These are phyloP conservation scores for Drosophila subsilvestris DNA, from an alignment of 2,888 invertebrate genomes.

Conservation along the genomic window DNA sequence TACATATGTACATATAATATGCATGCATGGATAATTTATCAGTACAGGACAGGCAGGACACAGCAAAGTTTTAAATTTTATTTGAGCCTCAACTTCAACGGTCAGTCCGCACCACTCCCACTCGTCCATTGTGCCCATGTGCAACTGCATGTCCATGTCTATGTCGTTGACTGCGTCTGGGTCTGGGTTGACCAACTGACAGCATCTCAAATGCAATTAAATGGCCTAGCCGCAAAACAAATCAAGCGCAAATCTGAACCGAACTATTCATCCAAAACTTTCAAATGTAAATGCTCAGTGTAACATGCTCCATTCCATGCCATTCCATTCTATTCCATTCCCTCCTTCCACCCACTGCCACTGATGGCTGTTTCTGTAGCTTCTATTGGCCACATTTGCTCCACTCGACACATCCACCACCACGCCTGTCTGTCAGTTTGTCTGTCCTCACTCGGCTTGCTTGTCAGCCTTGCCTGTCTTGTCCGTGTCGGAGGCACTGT, in stretches of 20 bases:
- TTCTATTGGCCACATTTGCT: not conserved
- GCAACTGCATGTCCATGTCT: conserved; percentile 6
- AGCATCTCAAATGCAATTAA: conserved; percentile 47
- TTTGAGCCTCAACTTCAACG: conserved; percentile 27
- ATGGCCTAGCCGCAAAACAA: conserved; percentile 29
- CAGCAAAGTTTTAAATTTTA: conserved; percentile 39
- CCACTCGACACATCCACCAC: not conserved
- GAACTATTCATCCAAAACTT: conserved; percentile 5
- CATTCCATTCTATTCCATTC: not conserved
- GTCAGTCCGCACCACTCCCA: no score
- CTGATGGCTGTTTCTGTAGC: not conserved
- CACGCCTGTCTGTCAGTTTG: not conserved
- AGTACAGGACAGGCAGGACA: conserved; percentile 22
- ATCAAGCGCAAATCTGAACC: conserved; percentile 30
- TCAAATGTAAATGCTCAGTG: conserved; percentile 10
- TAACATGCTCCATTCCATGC: not conserved
- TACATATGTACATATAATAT: not conserved
- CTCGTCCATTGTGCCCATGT: conserved; percentile 3
- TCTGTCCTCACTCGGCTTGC: no score
- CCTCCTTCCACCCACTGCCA: not conserved
- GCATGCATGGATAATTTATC: conserved; percentile 42
- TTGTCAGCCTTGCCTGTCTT: not conserved
- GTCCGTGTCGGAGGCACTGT: not conserved
- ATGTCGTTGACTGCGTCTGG: not conserved
- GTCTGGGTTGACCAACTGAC: conserved; percentile 22